Conservation (phyloP, 2,888 invertebrate species). For the Cheilosia impressa region DNA sequence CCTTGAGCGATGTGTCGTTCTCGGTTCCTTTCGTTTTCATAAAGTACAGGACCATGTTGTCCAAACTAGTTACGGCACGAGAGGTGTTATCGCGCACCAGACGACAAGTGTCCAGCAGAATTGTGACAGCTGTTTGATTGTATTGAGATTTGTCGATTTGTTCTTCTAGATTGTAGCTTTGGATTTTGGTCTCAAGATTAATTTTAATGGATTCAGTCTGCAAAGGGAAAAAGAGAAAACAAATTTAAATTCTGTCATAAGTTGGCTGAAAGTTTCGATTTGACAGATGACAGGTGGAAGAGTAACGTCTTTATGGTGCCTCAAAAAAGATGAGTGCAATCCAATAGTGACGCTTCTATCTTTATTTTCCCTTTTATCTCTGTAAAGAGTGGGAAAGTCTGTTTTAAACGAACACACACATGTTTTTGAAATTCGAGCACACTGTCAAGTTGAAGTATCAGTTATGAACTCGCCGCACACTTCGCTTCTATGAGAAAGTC, state of each 20-base stretch:
- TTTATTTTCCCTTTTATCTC: too few species aligned
- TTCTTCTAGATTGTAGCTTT: conserved; percentile 88
- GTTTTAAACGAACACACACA: too few species aligned
- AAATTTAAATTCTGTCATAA: not conserved
- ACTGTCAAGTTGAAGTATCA: too few species aligned
- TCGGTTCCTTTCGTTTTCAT: conserved; percentile 83
- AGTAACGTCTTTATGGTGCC: too few species aligned
- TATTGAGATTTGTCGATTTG: conserved; percentile 91
- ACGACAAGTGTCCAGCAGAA: conserved; percentile 88
- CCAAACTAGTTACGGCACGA: conserved; percentile 86
- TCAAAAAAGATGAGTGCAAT: too few species aligned
- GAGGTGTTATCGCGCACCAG: conserved; percentile 90
- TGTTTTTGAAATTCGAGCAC: too few species aligned
- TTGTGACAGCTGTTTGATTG: conserved; percentile 90
- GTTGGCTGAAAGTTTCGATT: not conserved
- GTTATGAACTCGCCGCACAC: too few species aligned
- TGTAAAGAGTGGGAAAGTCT: too few species aligned
- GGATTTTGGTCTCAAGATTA: conserved; percentile 89
- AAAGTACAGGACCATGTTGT: conserved; percentile 83
- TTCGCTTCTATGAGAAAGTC: too few species aligned
- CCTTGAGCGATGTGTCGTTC: conserved; percentile 82
- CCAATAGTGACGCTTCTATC: too few species aligned
- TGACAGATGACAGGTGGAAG: too few species aligned
- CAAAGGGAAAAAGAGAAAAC: conserved; percentile 70
- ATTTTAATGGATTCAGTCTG: conserved; percentile 91